These are phyloP conservation scores for Cavia aperea DNA, from an alignment of 2,113 vertebrate species.

Conservation along the genomic window DNA sequence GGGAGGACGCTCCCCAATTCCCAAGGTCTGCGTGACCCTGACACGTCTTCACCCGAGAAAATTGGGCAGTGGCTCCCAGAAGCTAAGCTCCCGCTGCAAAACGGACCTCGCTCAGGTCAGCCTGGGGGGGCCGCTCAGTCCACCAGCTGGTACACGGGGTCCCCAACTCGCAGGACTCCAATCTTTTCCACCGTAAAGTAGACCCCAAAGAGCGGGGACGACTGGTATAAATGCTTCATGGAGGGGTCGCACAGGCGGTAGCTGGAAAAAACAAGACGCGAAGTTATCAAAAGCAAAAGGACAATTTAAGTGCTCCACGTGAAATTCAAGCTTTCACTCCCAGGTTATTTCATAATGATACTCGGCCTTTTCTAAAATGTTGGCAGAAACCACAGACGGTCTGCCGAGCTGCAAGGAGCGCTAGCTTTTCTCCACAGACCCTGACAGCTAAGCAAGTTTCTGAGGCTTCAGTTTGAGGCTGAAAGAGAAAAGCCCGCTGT, in stretches of 20 bases:
- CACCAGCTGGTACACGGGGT: conserved; percentile 54
- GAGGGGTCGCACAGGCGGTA: conserved; percentile 60
- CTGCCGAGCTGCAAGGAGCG: background rate
- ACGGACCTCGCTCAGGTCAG: background rate
- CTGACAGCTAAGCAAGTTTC: background rate
- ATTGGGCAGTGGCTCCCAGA: fast-evolving
- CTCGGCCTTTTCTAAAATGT: background rate
- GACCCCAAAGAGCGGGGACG: conserved; percentile 48
- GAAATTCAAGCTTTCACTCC: background rate
- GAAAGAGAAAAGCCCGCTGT: background rate
- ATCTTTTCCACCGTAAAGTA: conserved; percentile 54
- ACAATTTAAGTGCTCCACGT: background rate
- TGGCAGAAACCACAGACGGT: background rate
- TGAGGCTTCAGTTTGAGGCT: background rate
- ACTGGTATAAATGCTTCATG: conserved; percentile 47
- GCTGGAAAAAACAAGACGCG: conserved; percentile 43
- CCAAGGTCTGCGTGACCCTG: background rate
- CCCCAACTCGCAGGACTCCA: conserved; percentile 49
- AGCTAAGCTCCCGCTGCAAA: background rate
- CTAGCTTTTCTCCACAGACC: background rate
- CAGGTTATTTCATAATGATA: too few relatives aligned
- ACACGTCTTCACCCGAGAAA: background rate
- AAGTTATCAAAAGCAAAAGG: background rate
- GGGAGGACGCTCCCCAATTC: background rate
- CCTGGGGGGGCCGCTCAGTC: fast-evolving